Percentiles rank a stretch among this genome's conserved stretches.
phyloP scores from a whole-genome alignment of 2,113 vertebrate species.

The Paramormyrops kingsleyae region DNA sequence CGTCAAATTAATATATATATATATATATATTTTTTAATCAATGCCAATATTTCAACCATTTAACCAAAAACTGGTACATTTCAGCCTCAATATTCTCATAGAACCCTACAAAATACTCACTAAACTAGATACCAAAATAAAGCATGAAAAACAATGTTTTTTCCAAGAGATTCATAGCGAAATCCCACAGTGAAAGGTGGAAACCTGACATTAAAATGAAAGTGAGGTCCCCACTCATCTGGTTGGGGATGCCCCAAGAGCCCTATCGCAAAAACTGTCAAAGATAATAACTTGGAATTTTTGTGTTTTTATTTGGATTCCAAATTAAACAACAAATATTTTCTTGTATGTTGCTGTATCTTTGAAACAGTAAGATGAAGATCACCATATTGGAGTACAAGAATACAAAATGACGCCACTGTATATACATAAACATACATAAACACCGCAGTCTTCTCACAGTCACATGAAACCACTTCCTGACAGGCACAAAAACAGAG shows the following conservation, averaged over 20 bases:
- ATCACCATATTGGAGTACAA: background rate
- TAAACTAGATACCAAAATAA: background rate
- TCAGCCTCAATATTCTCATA: background rate
- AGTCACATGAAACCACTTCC: background rate
- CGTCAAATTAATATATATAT: background rate
- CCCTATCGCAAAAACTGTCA: background rate
- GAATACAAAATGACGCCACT: background rate
- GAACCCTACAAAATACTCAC: background rate
- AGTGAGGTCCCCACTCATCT: background rate
- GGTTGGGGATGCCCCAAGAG: background rate
- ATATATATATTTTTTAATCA: no score
- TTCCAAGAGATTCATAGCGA: background rate
- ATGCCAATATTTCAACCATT: background rate
- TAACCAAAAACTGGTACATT: background rate
- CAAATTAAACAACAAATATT: background rate
- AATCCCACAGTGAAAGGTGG: background rate
- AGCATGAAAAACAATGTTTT: background rate
- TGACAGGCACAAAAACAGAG: background rate
- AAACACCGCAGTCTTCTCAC: background rate
- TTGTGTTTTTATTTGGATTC: background rate
- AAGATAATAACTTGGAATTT: background rate
- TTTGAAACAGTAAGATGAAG: background rate
- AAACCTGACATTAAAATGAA: background rate
- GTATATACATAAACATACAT: background rate
- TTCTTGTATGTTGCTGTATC: background rate